Percentiles rank a stretch among this genome's conserved stretches.
These are phyloP conservation scores for Maniola hyperantus DNA, from an alignment of 2,888 invertebrate genomes.

Conservation along the genomic window DNA sequence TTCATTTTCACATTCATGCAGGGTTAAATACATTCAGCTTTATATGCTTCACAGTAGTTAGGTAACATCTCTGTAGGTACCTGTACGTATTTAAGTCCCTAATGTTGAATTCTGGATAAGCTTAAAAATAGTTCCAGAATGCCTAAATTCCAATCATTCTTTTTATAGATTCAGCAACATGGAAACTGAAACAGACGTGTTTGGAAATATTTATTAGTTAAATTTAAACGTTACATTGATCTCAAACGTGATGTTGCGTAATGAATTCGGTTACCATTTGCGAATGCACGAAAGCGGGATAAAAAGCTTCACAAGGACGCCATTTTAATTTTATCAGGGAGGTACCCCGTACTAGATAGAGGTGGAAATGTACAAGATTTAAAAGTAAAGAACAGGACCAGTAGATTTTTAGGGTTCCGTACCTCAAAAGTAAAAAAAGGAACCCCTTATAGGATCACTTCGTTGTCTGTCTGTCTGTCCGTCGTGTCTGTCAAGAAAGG, in stretches of 20 bases:
- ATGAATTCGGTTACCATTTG: slow-evolving; percentile 45
- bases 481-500: no score
- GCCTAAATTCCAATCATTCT: slow-evolving; percentile 5
- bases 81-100: no score
- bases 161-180: slow-evolving; percentile 16
- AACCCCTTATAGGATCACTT: no score
- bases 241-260: slow-evolving; percentile 50
- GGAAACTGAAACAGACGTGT: slow-evolving; percentile 17
- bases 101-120: no score
- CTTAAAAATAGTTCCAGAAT: background rate
- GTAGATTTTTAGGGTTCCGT: no score
- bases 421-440: no score
- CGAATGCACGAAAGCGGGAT: slow-evolving; percentile 3
- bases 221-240: slow-evolving; percentile 59
- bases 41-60: no score
- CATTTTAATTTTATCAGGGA: background rate
- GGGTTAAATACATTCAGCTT: no score
- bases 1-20: no score
- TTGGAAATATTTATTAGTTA: slow-evolving; percentile 46
- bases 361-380: background rate
- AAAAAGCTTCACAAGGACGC: background rate
- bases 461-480: no score
- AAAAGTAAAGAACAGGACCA: background rate
- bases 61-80: no score
- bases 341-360: background rate